Evolutionary conservation across 2,113 vertebrate genomes (phyloP).

Genomic region (Motacilla alba): DNA sequence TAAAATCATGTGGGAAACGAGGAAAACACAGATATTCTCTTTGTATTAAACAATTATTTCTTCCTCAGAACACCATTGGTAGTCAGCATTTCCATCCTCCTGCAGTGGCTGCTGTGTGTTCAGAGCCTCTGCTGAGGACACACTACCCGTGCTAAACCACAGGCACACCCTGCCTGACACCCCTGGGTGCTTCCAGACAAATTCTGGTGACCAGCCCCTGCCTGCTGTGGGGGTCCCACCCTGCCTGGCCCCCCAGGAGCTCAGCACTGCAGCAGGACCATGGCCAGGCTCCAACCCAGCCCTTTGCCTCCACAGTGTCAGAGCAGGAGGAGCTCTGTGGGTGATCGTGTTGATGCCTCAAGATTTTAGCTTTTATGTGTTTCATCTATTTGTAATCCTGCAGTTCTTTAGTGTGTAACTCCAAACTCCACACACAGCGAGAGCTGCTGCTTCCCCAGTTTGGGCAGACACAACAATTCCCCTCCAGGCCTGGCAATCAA

Average conservation of each 20-base stretch:
- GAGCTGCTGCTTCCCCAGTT: neutral
- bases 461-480: neutral
- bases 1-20: neutral
- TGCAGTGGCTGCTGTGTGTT: accelerated
- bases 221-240: neutral
- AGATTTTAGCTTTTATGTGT: accelerated
- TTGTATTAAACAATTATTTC: neutral
- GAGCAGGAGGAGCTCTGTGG: neutral
- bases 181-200: neutral
- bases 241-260: neutral
- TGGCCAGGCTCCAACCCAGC: neutral
- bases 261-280: neutral
- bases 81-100: neutral
- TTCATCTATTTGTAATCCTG: accelerated
- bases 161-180: accelerated
- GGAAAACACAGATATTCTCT: neutral
- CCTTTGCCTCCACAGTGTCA: accelerated
- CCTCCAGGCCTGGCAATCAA: neutral
- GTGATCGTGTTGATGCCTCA: accelerated
- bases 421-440: accelerated
- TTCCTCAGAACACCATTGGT: neutral
- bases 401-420: accelerated
- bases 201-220: accelerated
- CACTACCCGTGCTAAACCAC: accelerated
- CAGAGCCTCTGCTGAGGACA: neutral